Percentiles rank a stretch among this genome's conserved stretches.
Conservation (phyloP, 2,888 invertebrate genomes). For the Tineola bisselliella region DNA sequence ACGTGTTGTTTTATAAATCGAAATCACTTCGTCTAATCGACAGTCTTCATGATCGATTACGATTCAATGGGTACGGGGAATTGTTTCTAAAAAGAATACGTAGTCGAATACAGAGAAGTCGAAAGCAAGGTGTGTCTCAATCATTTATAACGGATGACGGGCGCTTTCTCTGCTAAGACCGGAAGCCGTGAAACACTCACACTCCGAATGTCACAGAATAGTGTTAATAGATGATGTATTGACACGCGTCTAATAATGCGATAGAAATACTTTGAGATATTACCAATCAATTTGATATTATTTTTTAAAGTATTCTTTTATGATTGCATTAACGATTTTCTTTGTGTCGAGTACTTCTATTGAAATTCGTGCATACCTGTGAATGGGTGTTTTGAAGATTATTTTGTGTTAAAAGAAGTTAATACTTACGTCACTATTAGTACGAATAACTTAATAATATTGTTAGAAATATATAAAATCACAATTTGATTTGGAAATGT, state of each 20-base stretch:
- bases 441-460: too few relatives aligned
- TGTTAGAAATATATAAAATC: too few relatives aligned
- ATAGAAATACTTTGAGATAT: slow-evolving; percentile 3
- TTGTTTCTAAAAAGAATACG: slow-evolving; percentile 1
- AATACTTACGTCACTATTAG: too few relatives aligned
- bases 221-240: slow-evolving; percentile 13
- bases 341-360: too few relatives aligned
- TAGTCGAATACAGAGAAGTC: slow-evolving; percentile 19
- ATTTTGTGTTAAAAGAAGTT: too few relatives aligned
- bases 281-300: not conserved
- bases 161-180: slow-evolving; percentile 25
- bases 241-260: slow-evolving; percentile 3
- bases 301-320: not conserved
- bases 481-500: not conserved
- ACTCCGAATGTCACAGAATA: slow-evolving; percentile 8
- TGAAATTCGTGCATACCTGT: too few relatives aligned
- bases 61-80: slow-evolving; percentile 16
- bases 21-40: not conserved
- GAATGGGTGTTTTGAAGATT: too few relatives aligned
- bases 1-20: not conserved
- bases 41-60: slow-evolving; percentile 6
- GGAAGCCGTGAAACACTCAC: slow-evolving; percentile 21
- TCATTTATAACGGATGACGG: slow-evolving; percentile 25
- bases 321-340: not conserved
- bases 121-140: slow-evolving; percentile 27